These are phyloP conservation scores for Malacoraja senta DNA, from an alignment of 2,797 vertebrate species.

Conservation along the genomic window DNA sequence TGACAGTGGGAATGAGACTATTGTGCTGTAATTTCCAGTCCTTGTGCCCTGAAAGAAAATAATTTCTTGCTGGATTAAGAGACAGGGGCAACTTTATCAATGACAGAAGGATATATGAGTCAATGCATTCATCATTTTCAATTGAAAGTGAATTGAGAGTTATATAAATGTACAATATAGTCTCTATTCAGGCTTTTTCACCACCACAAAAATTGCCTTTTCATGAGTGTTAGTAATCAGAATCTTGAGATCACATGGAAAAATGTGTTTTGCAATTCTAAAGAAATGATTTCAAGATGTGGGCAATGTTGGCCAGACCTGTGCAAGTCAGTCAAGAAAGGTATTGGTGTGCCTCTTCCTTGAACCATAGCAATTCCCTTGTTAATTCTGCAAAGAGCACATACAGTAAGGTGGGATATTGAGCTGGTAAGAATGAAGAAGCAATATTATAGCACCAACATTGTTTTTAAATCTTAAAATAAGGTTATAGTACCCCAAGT, in stretches of 20 bases:
- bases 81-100: neutral
- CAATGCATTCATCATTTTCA: neutral
- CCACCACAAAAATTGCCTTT: neutral
- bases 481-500: too few relatives aligned
- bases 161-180: neutral
- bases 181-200: neutral
- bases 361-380: neutral
- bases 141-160: neutral
- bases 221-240: neutral
- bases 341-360: neutral
- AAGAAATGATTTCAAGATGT: neutral
- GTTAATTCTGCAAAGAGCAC: neutral
- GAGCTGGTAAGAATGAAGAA: neutral
- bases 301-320: neutral
- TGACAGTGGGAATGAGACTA: neutral
- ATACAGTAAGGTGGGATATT: neutral
- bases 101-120: neutral
- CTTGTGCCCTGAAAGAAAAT: neutral
- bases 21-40: neutral
- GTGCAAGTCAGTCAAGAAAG: too few relatives aligned
- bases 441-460: neutral
- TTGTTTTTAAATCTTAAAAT: too few relatives aligned
- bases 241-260: neutral
- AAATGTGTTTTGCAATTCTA: neutral
- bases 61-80: neutral